Evolutionary conservation across 2,113 vertebrate species (phyloP), one percentile per base, ranked within the genome.

Genomic region (Boleophthalmus pectinirostris): DNA sequence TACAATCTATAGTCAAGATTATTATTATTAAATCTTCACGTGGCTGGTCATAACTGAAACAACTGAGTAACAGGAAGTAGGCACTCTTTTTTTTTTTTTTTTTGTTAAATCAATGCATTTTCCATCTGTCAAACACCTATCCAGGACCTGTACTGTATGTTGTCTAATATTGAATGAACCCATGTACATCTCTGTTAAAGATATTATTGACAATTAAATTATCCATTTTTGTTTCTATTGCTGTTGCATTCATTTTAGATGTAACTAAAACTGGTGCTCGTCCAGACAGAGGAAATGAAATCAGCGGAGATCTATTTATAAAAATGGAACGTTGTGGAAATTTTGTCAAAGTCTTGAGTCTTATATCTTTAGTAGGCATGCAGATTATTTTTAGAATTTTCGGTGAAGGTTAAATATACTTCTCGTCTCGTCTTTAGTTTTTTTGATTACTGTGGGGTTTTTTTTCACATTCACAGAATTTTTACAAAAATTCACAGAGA

Each of bases 171-270:
- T 84, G 79, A 84, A 84, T 73, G 47, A 29, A 15, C 83, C 63
- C 72, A 87, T 89, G 86, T 92, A 90, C 80, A 89, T 86, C 81
- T 79, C 84, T 88, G 90, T 83, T 85, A 91, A 89, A 84, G 77
- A 77, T 88, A 89, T 85, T 89, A 82, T 66, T 81, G 20, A 54
- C 51, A 78, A 90, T 88, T 89, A 89, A 91, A 93, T 76, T 68
- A 70, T 84, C 81, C 82, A 84, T 88, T 89, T 82, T 88, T 86
- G 82, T 71, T 82, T 81, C 60, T 8, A 67, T 70, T 20, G 68
- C 33, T 71, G 21, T 3, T 3, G 6, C 35, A 67, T 15, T 53
- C 15, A 20, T 60, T 45, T 1, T 54, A 45, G 9, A 20, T 5
- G 49, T 15, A 2, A 35, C 61, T 16, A 16, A 20, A 35, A 20